A percentile compares a stretch with the other conserved stretches of the same genome.
These are phyloP conservation scores for Xestia xanthographa DNA, from an alignment of 2,888 invertebrate genomes.

Conservation along the genomic window DNA sequence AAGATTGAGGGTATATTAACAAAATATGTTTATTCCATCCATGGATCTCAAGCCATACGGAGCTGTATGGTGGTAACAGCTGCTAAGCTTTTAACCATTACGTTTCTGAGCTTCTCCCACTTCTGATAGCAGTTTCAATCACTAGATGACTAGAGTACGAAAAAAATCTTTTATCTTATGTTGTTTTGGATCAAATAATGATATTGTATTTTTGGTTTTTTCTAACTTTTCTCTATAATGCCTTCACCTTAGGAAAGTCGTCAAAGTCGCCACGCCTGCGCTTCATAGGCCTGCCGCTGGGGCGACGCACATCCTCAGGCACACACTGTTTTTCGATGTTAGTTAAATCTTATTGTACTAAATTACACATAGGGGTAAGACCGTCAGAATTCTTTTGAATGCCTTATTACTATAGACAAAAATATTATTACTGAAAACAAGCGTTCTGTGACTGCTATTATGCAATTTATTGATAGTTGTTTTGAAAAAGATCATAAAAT, in stretches of 20 bases:
- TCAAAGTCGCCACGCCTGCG: slow-evolving; percentile 50
- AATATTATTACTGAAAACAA: not conserved
- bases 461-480: slow-evolving; percentile 5
- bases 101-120: not conserved
- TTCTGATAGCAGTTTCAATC: not conserved
- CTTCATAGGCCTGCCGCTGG: slow-evolving; percentile 50
- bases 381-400: not conserved
- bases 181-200: not conserved
- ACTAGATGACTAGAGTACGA: not conserved
- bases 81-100: slow-evolving; percentile 5
- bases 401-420: slow-evolving; percentile 8
- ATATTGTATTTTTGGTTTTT: not conserved
- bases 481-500: slow-evolving; percentile 10
- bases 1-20: slow-evolving; percentile 20
- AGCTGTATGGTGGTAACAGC: not conserved
- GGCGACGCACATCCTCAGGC: slow-evolving; percentile 53
- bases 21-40: not conserved
- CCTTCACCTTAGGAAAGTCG: slow-evolving; percentile 53
- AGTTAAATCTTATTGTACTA: slow-evolving; percentile 44
- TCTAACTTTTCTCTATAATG: slow-evolving; percentile 43
- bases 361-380: slow-evolving; percentile 23
- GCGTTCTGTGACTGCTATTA: not conserved
- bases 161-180: not conserved
- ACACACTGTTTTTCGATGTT: slow-evolving; percentile 54
- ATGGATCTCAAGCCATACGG: not conserved